phyloP scores from a whole-genome alignment of 2,797 vertebrate species.

The Aeoliscus strigatus region DNA sequence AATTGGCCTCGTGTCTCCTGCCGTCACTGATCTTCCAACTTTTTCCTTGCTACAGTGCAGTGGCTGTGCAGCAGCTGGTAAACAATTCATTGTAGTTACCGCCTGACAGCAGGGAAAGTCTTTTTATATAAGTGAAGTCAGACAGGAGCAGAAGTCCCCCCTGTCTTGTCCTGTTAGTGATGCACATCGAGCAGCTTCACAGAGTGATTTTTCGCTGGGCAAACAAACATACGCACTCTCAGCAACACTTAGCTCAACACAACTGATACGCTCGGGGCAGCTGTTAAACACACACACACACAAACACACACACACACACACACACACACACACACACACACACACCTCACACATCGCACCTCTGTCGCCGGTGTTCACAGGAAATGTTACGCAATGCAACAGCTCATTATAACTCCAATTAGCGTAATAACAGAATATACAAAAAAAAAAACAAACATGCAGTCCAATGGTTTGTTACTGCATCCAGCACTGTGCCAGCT shows the following conservation, averaged over 20 bases:
- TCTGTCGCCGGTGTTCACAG: no score
- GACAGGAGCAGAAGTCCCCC: slow-evolving; percentile 40
- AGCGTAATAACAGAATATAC: no score
- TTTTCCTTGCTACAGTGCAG: slow-evolving; percentile 17
- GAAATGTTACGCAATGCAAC: no score
- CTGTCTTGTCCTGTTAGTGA: slow-evolving; percentile 39
- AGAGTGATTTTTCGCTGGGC: slow-evolving; percentile 46
- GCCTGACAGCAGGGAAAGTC: slow-evolving; percentile 24
- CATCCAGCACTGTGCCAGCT: no score
- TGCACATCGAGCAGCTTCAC: slow-evolving; percentile 40
- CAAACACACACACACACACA: no score
- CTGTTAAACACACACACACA: slow-evolving; percentile 11
- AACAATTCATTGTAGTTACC: slow-evolving; percentile 38
- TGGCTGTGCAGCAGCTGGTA: slow-evolving; percentile 37
- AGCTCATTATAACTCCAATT: no score
- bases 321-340: no score
- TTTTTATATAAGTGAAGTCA: slow-evolving; percentile 48
- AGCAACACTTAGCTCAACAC: slow-evolving; percentile 38
- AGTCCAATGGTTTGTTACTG: no score
- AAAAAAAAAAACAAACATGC: no score
- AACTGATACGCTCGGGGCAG: slow-evolving; percentile 36
- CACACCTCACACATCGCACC: no score
- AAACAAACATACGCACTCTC: slow-evolving; percentile 46
- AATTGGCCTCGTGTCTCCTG: slow-evolving; percentile 46
- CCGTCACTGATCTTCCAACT: slow-evolving; percentile 31